Conservation (phyloP, 2,888 invertebrate genomes). For the Bimastos eiseni region DNA sequence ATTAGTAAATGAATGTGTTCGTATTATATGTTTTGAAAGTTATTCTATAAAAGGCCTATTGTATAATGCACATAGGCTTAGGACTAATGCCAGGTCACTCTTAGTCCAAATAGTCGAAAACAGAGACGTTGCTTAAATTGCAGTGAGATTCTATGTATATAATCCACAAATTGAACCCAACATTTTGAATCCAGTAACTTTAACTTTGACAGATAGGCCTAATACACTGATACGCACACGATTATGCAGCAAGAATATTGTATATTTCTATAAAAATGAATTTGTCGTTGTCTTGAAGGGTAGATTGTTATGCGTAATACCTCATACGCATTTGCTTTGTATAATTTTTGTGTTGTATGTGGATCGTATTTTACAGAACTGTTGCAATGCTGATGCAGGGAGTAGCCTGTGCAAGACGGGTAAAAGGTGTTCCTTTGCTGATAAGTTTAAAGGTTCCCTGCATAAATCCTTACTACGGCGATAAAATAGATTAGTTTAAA, state of each 20-base stretch:
- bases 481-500: not conserved
- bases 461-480: not conserved
- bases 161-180: not conserved
- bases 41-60: not conserved
- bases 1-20: not conserved
- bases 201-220: not conserved
- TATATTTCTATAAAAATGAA: too few relatives aligned
- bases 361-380: not conserved
- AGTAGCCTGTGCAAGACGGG: not conserved
- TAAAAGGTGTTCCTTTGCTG: not conserved
- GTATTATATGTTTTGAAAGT: not conserved
- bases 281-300: too few relatives aligned
- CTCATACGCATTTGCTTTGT: not conserved
- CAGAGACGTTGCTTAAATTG: not conserved
- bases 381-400: not conserved
- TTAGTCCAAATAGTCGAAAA: not conserved
- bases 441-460: not conserved
- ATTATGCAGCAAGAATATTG: too few relatives aligned
- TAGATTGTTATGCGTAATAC: not conserved
- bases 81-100: not conserved
- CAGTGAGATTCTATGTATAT: not conserved
- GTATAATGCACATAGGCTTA: too few relatives aligned
- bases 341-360: not conserved
- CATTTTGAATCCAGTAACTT: not conserved
- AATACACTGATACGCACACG: too few relatives aligned